Evolutionary conservation across 2,888 invertebrate genomes (phyloP), one percentile per base, ranked within the genome.

Genomic region (Lomographa bimaculata): DNA sequence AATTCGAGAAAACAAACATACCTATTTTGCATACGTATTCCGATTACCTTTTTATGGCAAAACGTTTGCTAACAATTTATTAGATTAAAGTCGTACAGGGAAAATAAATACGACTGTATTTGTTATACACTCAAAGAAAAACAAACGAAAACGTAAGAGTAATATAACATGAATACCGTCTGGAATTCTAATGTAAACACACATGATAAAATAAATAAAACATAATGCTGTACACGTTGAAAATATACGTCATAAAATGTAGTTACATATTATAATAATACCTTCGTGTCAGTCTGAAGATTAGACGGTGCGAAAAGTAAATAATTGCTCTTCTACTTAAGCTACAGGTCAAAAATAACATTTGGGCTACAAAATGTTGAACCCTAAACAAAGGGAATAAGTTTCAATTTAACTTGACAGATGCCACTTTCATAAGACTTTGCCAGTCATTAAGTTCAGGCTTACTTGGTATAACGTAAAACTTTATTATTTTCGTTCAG

Each of bases 1-100:
- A 54, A 54, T 58, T 63, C 57, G 47, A 52, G 53, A 59, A 59
- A 61, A 53, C 53, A 53, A 54, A 55, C 50, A 48, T 42, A 41
- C 49, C 40, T 49, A 44, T 34, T 54, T 50, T 39, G 50, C 47
- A 57, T 56, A 55, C 50, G 34, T 49, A 46, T 32, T 30, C 36
- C 34, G 41, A 51, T 41, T 53, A 57, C 40, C 33, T 43, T 51
- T 37, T 54, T 45, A 48, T 46, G 29, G 39, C 28, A 42, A 38
- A 40, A 45, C 30, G 34, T 35, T 36, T 38, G 34, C 38, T 39
- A 32, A 37, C 48, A 43, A 44, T 52, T 40, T 49, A 32, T 30
- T 37, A 23, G 10, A 54, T 53, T 33, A 40, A 33, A 40, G 20
- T 34, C 25, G 19, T 28, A 24, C 24, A 32, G 24, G 24, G 16